Base-by-base conservation (phyloP, 2,888 invertebrate species). In the Habrosyne pyritoides region DNA sequence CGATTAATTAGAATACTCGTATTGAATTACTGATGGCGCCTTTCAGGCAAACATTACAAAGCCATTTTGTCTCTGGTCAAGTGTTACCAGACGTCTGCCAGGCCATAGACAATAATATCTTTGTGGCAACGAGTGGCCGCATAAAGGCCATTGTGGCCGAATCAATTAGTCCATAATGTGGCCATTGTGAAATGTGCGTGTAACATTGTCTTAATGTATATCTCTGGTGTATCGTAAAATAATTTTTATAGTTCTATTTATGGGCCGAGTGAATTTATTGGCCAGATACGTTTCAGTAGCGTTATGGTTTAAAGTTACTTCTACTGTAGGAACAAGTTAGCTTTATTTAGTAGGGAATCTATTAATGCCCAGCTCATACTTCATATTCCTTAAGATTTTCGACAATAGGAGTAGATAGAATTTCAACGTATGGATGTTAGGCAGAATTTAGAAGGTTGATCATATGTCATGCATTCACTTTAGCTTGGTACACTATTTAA, bases 121-220 rank as follows among this genome's bases (percentile, higher is more conserved):
- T 89, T 91, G 90, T 91, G 69, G 75, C 72, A 73, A 73, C 79
- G 75, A 82, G 81, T 72, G 76, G 74, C 79, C 73, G 77, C 74
- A 89, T 83, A 90, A 89, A 86, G 89, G 67, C 75, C 88, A 89
- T 90, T 91, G 91, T 91, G 80, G 87, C 79, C 83, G 83, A 89
- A 90, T 90, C 91, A 90, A 91, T 91, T 91, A 91, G 81, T 76
- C 79, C 81, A 91, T 91, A 91, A 91, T 91, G 91, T 89, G 74
- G 62, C 79, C 90, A 91, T 91, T 91, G 91, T 91, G 81, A 42
- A 42, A 83, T 84, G 83, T 79, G 75, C 79, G 79, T 79, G 81
- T 87, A 89, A 91, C 91, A 91, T 91, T 91, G 91, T 91, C 85
- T 87, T 89, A 89, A 91, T 91, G 87, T 89, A 89, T 84, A 85